phyloP scores from a whole-genome alignment of 2,797 vertebrate genomes.

The Oreortyx pictus region DNA sequence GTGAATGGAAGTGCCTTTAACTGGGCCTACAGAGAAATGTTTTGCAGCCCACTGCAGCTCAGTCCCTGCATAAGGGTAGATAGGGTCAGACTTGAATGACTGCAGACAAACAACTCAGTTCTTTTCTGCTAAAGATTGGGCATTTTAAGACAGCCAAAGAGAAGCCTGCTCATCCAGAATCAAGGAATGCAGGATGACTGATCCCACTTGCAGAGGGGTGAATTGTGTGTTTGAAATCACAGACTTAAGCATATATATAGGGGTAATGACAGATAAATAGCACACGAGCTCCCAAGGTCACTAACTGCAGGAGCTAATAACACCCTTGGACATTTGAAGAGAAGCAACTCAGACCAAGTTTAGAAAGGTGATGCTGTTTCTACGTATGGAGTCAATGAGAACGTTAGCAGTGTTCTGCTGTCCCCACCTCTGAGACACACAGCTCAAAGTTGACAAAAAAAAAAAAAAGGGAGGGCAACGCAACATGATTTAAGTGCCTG shows the following conservation, averaged over 20 bases:
- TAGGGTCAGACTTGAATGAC: background rate
- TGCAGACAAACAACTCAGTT: background rate
- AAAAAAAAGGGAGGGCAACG: background rate
- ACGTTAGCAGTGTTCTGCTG: background rate
- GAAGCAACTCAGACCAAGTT: background rate
- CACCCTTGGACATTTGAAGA: background rate
- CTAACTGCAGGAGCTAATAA: background rate
- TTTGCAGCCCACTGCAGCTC: background rate
- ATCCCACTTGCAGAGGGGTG: background rate
- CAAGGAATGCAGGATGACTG: background rate
- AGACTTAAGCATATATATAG: background rate
- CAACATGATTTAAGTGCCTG: background rate
- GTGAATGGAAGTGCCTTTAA: conserved; percentile 15
- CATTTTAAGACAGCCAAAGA: background rate
- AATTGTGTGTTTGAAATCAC: background rate
- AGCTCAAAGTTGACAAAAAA: background rate
- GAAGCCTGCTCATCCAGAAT: background rate
- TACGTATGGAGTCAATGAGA: background rate
- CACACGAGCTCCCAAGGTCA: background rate
- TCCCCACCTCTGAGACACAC: background rate
- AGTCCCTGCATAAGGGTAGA: background rate
- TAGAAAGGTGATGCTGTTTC: background rate
- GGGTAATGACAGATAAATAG: background rate
- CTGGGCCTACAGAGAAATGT: background rate
- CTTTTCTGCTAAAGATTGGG: background rate